Evolutionary conservation across 2,797 vertebrate species (phyloP).

Genomic region (Lagodon rhomboides): DNA sequence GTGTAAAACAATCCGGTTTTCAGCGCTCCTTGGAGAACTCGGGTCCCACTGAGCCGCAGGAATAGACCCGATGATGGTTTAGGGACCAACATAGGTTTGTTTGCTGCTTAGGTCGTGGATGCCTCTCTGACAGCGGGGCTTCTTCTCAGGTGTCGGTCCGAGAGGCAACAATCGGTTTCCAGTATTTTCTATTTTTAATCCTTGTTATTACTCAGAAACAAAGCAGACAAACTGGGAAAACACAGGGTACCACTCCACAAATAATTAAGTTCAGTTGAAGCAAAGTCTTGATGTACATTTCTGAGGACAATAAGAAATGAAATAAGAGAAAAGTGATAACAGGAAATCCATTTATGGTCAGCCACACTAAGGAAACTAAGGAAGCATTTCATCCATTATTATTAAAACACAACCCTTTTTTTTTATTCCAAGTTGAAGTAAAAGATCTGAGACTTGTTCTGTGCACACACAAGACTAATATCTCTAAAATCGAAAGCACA

Average conservation of each 20-base stretch:
- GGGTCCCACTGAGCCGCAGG: constrained; percentile 61
- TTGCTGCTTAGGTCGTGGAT: constrained; percentile 39
- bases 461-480: too few species aligned
- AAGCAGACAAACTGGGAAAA: neutral
- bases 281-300: neutral
- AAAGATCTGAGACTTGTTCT: too few species aligned
- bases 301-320: neutral
- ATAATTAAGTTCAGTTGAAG: neutral
- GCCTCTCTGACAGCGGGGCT: constrained; percentile 10
- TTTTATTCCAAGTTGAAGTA: too few species aligned
- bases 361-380: neutral
- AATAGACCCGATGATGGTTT: constrained; percentile 77
- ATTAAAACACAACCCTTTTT: too few species aligned
- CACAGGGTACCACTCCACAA: neutral
- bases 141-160: constrained; percentile 27
- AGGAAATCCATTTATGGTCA: constrained; percentile 41
- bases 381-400: too few species aligned
- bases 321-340: neutral
- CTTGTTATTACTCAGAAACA: neutral
- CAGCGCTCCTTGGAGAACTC: constrained; percentile 65
- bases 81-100: constrained; percentile 50
- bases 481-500: too few species aligned
- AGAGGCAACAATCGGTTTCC: constrained; percentile 23
- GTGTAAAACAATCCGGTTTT: constrained; percentile 76
- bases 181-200: neutral